Evolutionary conservation across 2,113 vertebrate genomes (phyloP).

Genomic region (Protomyctophum bolini): DNA sequence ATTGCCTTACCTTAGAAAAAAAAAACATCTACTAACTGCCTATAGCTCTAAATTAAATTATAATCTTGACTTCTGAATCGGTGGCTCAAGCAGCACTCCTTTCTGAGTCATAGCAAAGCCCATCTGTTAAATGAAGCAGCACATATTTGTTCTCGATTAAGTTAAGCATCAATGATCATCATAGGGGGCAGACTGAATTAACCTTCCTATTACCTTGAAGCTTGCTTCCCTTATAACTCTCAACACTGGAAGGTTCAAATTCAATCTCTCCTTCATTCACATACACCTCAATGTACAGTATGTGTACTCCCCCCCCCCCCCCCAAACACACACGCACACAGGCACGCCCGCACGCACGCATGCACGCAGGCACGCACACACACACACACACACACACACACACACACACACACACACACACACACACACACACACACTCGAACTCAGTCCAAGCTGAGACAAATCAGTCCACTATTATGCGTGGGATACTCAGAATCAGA

Average conservation of each 20-base stretch:
- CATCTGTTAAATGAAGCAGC: constrained; percentile 77
- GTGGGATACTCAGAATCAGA: no score
- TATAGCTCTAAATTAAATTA: constrained; percentile 68
- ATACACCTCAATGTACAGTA: background rate
- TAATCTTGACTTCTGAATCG: constrained; percentile 68
- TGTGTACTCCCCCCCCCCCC: no score
- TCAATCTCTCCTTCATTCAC: constrained; percentile 16
- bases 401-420: no score
- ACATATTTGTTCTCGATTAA: constrained; percentile 78
- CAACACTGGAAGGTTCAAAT: constrained; percentile 45
- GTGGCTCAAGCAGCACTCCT: constrained; percentile 70
- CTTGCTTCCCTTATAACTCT: constrained; percentile 66
- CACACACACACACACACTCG: no score
- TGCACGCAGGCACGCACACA: no score
- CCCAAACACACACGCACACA: no score
- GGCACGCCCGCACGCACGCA: no score
- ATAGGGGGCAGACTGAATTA: constrained; percentile 73
- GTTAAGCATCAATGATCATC: constrained; percentile 77
- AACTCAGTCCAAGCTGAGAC: no score
- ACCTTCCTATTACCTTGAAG: constrained; percentile 78
- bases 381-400: no score
- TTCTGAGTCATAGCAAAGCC: constrained; percentile 59
- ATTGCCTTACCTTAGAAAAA: background rate
- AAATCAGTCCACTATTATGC: no score
- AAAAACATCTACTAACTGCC: constrained; percentile 26